Percentiles rank a stretch among this genome's conserved stretches.
Evolutionary conservation across 2,797 vertebrate genomes (phyloP).

Genomic region (Eidolon dupreanum): DNA sequence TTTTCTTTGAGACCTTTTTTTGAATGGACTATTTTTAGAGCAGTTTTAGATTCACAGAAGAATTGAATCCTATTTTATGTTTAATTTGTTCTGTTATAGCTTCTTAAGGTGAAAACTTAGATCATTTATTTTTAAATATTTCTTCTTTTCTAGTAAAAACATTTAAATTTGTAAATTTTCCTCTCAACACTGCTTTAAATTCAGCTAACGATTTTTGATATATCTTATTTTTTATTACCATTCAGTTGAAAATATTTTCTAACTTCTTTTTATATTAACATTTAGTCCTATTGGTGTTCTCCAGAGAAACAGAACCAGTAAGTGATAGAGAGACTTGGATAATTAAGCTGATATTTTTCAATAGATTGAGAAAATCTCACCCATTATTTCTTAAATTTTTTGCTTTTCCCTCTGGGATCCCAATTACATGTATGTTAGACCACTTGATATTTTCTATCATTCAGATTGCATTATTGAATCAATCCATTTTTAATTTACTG

Average conservation of each 20-base stretch:
- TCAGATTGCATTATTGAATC: neutral
- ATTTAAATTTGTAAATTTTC: neutral
- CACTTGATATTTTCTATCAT: neutral
- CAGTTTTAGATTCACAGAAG: neutral
- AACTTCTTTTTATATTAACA: neutral
- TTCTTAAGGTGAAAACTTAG: neutral
- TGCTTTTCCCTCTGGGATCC: neutral
- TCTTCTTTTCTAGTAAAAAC: neutral
- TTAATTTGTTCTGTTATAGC: neutral
- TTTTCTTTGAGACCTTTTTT: neutral
- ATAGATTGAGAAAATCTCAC: neutral
- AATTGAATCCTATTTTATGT: neutral
- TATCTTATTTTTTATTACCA: neutral
- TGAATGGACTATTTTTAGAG: neutral
- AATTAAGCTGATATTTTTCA: neutral
- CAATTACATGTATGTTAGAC: neutral
- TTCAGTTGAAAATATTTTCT: neutral
- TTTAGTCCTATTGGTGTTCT: neutral
- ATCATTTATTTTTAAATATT: neutral
- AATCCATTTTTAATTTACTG: neutral
- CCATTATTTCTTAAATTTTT: neutral
- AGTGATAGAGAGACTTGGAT: neutral
- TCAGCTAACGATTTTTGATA: neutral
- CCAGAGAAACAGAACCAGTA: neutral
- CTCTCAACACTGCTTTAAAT: neutral